phyloP scores from a whole-genome alignment of 2,797 vertebrate species.

The Mus spretus region DNA sequence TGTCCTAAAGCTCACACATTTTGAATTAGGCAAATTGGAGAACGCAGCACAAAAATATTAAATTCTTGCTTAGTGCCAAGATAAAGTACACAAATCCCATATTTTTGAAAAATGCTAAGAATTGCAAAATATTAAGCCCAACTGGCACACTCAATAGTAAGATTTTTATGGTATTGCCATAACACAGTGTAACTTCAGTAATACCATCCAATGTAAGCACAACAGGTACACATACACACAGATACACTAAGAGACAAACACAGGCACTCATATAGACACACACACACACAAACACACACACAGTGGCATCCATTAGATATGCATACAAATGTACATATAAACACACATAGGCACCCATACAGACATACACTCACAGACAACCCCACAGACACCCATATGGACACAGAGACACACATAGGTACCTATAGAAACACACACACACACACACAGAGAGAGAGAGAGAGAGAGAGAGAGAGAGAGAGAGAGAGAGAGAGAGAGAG shows the following conservation, averaged over 20 bases:
- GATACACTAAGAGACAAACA: neutral
- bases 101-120: neutral
- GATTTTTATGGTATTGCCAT: neutral
- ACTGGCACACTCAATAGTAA: neutral
- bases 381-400: neutral
- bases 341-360: neutral
- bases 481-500: no score
- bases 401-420: neutral
- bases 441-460: no score
- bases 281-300: neutral
- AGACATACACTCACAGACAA: neutral
- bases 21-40: slow-evolving; percentile 34
- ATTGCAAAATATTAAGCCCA: slow-evolving; percentile 19
- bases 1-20: slow-evolving; percentile 2
- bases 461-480: no score
- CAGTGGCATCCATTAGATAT: neutral
- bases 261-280: neutral
- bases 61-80: slow-evolving; percentile 27
- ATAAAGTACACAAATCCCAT: slow-evolving; percentile 1
- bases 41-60: slow-evolving; percentile 28
- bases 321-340: neutral
- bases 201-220: neutral
- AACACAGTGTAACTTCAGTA: neutral
- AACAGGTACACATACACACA: neutral
- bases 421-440: neutral